Base-by-base conservation (phyloP, 1,140 invertebrate genomes). In the Chrysomallon squamiferum region DNA sequence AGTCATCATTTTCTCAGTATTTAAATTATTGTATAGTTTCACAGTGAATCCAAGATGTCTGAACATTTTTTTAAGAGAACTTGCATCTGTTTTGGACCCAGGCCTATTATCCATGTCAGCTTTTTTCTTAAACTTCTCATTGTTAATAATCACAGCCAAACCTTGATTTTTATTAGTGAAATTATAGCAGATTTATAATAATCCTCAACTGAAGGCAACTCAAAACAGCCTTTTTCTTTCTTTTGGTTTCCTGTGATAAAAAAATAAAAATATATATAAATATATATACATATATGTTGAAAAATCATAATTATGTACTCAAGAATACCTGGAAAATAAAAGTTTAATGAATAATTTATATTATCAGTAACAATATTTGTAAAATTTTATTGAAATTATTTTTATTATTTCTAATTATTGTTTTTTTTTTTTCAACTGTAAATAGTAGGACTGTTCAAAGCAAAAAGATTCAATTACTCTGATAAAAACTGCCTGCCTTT, bases 61-160 rank as follows among this genome's bases (percentile, higher is more conserved):
- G 7, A 95, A 84, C 1, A 89, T 88, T 67, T 86, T 87, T 9
- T 72, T 54, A 15, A 81, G 49, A 18, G 64, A 58, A 1, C 43
- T 66, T 33, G 80, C 77, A 69, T 88, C 92, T 7, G 90, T 88
- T 73, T 91, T 90, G 27, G 92, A 93, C 2, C 92, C 93, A 71
- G 87, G 87, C 62, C 93, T 87, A 13, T 86, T 72, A 75, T 89
- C 89, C 41, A 91, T 80, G 6, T 18, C 11, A 58, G 81, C 71
- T 20, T 65, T 35, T 9, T 69, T 66, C 30, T 80, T 65, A 64
- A 87, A 87, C 20, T 72, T 65, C 84, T 95, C 92, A 83, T 96
- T 93, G 81, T 96, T 96, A 73, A 97, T 95, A 72, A 97, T 95
- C 0, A 95, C 78, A 20, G 94, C 94, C 58, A 90, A 81, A 20